A percentile compares a stretch with the other conserved stretches of the same genome.
Evolutionary conservation across 2,113 vertebrate genomes (phyloP).

Genomic region (Mustelus asterias): DNA sequence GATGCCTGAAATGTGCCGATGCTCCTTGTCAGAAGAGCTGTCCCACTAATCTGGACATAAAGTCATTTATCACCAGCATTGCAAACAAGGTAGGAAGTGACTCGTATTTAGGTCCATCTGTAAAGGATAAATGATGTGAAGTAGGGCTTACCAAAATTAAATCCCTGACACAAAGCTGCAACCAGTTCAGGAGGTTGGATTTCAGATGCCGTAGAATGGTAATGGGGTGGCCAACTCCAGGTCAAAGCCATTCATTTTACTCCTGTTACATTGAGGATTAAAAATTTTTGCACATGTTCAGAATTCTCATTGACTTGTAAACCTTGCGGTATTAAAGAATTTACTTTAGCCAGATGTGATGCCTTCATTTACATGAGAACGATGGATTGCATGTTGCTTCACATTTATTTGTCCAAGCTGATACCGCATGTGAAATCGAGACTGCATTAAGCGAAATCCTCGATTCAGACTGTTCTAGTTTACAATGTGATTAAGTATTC

Average conservation of each 20-base stretch:
- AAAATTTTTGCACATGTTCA: not conserved
- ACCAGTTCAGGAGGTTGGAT: slow-evolving; percentile 2
- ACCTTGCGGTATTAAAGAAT: not conserved
- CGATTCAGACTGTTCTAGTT: not conserved
- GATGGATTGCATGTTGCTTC: not conserved
- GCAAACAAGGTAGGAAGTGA: slow-evolving; percentile 68
- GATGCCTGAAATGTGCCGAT: slow-evolving; percentile 78
- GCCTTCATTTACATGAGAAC: not conserved
- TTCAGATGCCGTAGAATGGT: not conserved
- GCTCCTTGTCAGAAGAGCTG: slow-evolving; percentile 85
- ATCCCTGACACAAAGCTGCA: not conserved
- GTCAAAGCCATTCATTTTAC: slow-evolving; percentile 8
- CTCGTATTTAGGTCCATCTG: not conserved
- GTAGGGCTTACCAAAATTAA: not conserved
- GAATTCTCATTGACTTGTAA: not conserved
- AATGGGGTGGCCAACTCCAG: not conserved
- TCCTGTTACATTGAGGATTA: not conserved
- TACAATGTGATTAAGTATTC: not conserved
- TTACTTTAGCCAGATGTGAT: not conserved
- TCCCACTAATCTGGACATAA: slow-evolving; percentile 77
- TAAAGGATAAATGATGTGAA: slow-evolving; percentile 30
- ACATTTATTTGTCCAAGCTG: not conserved
- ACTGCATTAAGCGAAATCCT: not conserved
- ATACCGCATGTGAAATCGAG: not conserved
- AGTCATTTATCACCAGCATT: slow-evolving; percentile 78